Evolutionary conservation across 2,888 invertebrate species (phyloP).

Genomic region (Rhamnusium bicolor): DNA sequence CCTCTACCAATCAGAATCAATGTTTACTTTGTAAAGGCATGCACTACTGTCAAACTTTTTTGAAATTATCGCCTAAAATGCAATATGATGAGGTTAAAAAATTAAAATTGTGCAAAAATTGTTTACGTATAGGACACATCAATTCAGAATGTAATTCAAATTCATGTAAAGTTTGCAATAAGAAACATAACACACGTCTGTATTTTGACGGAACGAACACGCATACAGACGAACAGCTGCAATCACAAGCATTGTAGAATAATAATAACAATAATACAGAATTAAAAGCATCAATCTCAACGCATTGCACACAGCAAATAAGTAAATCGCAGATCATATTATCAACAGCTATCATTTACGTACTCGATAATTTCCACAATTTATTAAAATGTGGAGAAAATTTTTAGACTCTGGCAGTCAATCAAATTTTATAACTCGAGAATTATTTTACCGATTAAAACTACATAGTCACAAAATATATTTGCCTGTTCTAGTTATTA

Average conservation of each 20-base stretch:
- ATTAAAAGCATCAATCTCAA: neutral
- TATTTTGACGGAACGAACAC: neutral
- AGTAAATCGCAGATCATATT: neutral
- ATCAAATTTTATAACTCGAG: neutral
- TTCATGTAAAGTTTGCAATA: neutral
- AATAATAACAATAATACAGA: too few species aligned
- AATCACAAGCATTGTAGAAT: neutral
- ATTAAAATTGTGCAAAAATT: slow-evolving; percentile 31
- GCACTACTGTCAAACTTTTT: slow-evolving; percentile 5
- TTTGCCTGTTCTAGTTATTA: neutral
- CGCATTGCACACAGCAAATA: neutral
- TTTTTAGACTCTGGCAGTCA: neutral
- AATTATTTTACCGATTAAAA: neutral
- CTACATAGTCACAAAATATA: neutral
- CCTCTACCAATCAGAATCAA: neutral
- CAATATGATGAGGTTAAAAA: slow-evolving; percentile 12
- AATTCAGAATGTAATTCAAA: slow-evolving; percentile 11
- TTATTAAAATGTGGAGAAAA: neutral
- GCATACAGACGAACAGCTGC: neutral
- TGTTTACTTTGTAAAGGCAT: slow-evolving; percentile 1
- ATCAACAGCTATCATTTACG: neutral
- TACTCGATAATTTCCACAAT: neutral
- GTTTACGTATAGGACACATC: slow-evolving; percentile 22
- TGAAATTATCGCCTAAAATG: neutral
- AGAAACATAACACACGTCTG: neutral